phyloP scores from a whole-genome alignment of 2,797 vertebrate species.

The Decapterus maruadsi region DNA sequence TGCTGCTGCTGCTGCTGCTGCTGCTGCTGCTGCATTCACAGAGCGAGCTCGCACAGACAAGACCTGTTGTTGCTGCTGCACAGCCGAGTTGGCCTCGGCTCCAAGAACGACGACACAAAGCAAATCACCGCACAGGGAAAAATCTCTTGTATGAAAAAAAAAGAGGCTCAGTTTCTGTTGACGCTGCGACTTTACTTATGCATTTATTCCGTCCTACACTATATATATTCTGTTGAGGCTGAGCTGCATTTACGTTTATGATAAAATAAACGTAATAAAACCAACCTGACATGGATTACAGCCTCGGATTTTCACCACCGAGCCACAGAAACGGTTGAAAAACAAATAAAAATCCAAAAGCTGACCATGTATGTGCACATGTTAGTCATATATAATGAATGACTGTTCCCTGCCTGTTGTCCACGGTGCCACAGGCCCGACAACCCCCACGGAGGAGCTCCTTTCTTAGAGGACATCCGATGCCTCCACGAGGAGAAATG shows the following conservation, averaged over 20 bases:
- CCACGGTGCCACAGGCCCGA: not conserved
- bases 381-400: not conserved
- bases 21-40: not conserved
- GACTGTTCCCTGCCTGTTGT: not conserved
- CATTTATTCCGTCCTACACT: not conserved
- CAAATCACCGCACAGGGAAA: not conserved
- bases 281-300: not conserved
- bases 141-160: not conserved
- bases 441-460: not conserved
- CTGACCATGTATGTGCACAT: not conserved
- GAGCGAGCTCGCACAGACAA: not conserved
- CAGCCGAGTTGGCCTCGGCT: not conserved
- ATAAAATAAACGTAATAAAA: not conserved
- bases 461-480: not conserved
- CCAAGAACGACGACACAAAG: not conserved
- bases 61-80: slow-evolving; percentile 1
- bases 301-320: not conserved
- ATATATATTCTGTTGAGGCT: not conserved
- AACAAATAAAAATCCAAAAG: not conserved
- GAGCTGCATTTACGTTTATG: not conserved
- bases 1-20: not conserved
- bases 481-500: not conserved
- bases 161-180: not conserved
- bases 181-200: not conserved
- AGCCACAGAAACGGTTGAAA: not conserved